Base-by-base conservation (phyloP, 2,888 invertebrate genomes). In the Gastrophysa polygoni region DNA sequence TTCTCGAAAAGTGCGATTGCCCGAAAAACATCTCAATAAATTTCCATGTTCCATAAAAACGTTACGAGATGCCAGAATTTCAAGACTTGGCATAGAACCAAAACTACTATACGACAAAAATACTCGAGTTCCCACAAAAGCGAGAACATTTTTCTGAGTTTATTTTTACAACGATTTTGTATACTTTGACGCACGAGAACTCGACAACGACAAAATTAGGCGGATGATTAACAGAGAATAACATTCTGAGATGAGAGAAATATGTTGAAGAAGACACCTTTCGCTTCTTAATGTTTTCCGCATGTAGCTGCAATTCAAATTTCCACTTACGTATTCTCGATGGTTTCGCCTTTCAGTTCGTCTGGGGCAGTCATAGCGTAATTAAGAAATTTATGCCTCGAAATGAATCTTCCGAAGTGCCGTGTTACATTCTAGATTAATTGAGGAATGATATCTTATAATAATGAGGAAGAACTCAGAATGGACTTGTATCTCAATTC, bases 101-200 rank as follows among this genome's bases (percentile, higher is more conserved):
- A 64, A 34, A 58, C 38, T 48, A 44, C 60, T 57, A 52, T 62
- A n/a, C n/a, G 69, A 71, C 68, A 68, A 65, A 70, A 70, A 71
- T 71, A 71, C 68, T 55, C 29, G 32, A 48, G 52, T 64, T 59
- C 60, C 58, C 60, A 59, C 58, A 59, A 63, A 63, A 66, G 46
- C 18, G 48, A 49, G 57, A 51, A 56, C 57, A 56, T 56, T 49
- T 55, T 61, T 50, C 56, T 28, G 16, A 34, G 24, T 28, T 28
- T 54, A 54, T 54, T 54, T 54, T 54, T 1, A 43, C 14, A 46
- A 43, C 16, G 38, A 38, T 24, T 56, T 20, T 28, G 55, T 44
- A 56, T 61, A 51, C 38, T 46, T 55, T 61, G 60, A 61, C 56
- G 55, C 56, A 38, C 48, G 48, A 52, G 29, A 28, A 43, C 49